Base-by-base conservation (phyloP, 2,888 invertebrate genomes). In the Rhimphoctona megacephalus region DNA sequence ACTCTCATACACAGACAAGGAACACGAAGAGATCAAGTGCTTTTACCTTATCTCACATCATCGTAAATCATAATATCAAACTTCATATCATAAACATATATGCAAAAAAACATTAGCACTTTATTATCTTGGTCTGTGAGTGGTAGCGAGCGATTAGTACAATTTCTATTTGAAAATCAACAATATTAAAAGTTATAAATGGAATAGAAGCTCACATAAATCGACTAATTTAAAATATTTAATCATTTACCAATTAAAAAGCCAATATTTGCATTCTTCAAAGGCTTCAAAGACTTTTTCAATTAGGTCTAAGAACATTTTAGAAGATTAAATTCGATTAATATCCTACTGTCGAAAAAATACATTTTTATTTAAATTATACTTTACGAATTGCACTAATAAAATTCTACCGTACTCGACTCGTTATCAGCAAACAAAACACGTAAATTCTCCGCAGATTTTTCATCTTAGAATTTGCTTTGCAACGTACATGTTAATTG, bases 391-490 rank as follows among this genome's bases (percentile, higher is more conserved):
- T 57, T 6, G 30, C 17, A 6, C 9, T 6, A 17, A 67, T 36
- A 49, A 67, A 77, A 30, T 9, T 17, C 14, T 33, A 7, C 22
- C 57, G 33, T 67, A n/a, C 33, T 74, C 33, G 30, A 36, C n/a
- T 74, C 74, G 69, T 85, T 83, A 79, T 85, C 82, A 82, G 82
- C 69, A 14, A 80, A 49, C 39, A 46, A 77, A 19, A 54, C 33
- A 14, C 43, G 57, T 30, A n/a, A 17, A 36, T 46, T 57, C 54
- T 54, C 17, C 46, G 43, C 67, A 49, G 69, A 64, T 76, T 80
- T 80, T 70, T 49, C 57, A 64, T 30, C 43, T 33, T 49, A 22
- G 69, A 61, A 80, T 80, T 79, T 73, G 14, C 83, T 73, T 19
- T 33, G 78, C 4, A 43, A 52, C 25, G 39, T 49, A 30, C 14